Percentiles rank a stretch among this genome's conserved stretches.
Evolutionary conservation across 2,888 invertebrate species (phyloP).

Genomic region (Anthoptus insignis): DNA sequence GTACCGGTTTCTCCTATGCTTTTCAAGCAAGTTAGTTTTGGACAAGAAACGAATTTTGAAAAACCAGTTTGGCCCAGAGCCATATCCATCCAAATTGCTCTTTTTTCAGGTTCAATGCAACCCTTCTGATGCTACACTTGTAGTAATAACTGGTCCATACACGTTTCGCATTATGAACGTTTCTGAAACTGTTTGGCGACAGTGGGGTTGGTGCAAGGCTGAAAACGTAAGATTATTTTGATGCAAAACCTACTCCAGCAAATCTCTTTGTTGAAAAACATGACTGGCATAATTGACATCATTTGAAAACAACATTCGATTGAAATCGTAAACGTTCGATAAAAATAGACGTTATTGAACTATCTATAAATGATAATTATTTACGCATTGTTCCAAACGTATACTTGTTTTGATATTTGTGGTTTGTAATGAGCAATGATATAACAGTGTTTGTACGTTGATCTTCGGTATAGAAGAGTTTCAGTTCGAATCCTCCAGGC

Average conservation of each 20-base stretch:
- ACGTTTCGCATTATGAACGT: constrained; percentile 92
- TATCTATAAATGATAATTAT: not conserved
- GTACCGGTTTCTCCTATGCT: no score
- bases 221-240: constrained; percentile 83
- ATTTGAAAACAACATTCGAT: not conserved
- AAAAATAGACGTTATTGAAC: constrained; percentile 3
- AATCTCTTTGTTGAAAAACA: not conserved
- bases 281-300: constrained; percentile 12
- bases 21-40: no score
- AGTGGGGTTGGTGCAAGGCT: constrained; percentile 94
- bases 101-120: constrained; percentile 94
- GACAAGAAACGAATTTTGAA: no score
- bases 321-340: not conserved
- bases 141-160: constrained; percentile 89
- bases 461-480: no score
- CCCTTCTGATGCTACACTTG: constrained; percentile 91
- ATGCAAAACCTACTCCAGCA: not conserved
- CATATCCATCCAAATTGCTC: no score
- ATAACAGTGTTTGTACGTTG: no score
- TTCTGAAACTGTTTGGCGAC: constrained; percentile 92
- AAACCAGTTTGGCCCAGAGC: no score
- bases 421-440: no score
- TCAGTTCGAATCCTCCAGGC: no score
- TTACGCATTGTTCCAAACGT: not conserved
- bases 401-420: no score